Percentiles rank a stretch among this genome's conserved stretches.
phyloP scores from a whole-genome alignment of 2,113 vertebrate species.

The Holacanthus passer region DNA sequence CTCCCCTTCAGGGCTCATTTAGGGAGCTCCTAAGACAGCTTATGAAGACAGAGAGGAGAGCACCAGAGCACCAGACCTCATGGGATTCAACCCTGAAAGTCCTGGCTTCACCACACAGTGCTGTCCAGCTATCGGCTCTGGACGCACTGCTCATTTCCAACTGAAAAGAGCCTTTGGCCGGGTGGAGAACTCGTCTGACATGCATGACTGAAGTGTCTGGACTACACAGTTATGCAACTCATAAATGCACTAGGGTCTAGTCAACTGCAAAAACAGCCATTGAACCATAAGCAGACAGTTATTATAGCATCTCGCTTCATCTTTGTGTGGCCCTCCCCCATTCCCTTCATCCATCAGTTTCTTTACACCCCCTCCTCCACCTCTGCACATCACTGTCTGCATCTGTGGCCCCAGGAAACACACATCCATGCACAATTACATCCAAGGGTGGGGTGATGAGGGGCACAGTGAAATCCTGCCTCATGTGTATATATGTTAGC shows the following conservation, averaged over 20 bases:
- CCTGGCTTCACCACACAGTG: not conserved
- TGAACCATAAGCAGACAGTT: slow-evolving; percentile 73
- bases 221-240: slow-evolving; percentile 63
- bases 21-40: slow-evolving; percentile 29
- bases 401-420: slow-evolving; percentile 64
- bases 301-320: slow-evolving; percentile 64
- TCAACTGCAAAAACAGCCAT: slow-evolving; percentile 66
- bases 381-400: slow-evolving; percentile 50
- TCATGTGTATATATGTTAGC: not conserved
- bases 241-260: slow-evolving; percentile 42
- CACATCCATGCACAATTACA: slow-evolving; percentile 48
- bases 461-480: slow-evolving; percentile 19
- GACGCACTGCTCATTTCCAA: slow-evolving; percentile 16
- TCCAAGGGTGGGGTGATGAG: slow-evolving; percentile 20
- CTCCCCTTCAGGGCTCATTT: slow-evolving; percentile 41
- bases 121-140: slow-evolving; percentile 10
- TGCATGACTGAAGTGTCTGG: slow-evolving; percentile 62
- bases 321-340: slow-evolving; percentile 18
- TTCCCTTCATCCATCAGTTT: not conserved
- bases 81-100: slow-evolving; percentile 9
- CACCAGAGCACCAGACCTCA: slow-evolving; percentile 3
- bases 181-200: slow-evolving; percentile 20
- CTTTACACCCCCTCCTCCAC: slow-evolving; percentile 21
- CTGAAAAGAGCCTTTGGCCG: slow-evolving; percentile 31
- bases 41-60: slow-evolving; percentile 61